Base-by-base conservation (phyloP, 2,888 invertebrate species). In the Cheilosia variabilis region DNA sequence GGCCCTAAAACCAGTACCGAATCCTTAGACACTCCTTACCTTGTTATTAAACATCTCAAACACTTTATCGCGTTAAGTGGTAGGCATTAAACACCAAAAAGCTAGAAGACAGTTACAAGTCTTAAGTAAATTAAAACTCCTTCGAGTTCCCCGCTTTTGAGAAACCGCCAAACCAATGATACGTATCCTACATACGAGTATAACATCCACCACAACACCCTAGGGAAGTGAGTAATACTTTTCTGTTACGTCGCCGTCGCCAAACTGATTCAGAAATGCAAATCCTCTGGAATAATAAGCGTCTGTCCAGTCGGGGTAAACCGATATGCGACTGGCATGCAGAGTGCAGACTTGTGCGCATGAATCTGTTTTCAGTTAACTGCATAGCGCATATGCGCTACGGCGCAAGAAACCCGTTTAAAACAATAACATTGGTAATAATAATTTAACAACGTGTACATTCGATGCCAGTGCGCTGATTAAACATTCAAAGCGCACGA, bases 401-500 rank as follows among this genome's bases (percentile, higher is more conserved):
- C 66, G 43, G 73, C 63, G 58, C 73, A 66, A 57, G 47, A 55
- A 84, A 84, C 80, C 75, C 53, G 80, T 80, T 80, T 65, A 71
- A 79, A 84, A 84, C 84, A 84, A 84, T 84, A 84, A 84, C 84
- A 84, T 75, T 62, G 80, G 84, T 80, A 84, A 84, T 84, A 84
- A 80, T 80, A 84, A 84, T 76, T 80, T 80, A 84, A 84, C 80
- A 84, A 66, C 75, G 66, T 84, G 80, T 76, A 84, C 60, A 66
- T 66, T 73, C 83, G 79, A 83, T 78, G 66, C 63, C 52, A 83
- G 79, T 37, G 55, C 24, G 27, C 62, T 79, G 83, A 79, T 79
- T 73, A 79, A 79, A 79, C 66, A 83, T 83, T 83, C 79, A 79
- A 83, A 79, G 62, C 79, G 78, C 83, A 79, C 83, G 83, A 73